These are phyloP conservation scores for Calidris pugnax DNA, from an alignment of 2,113 vertebrate species.

Conservation along the genomic window DNA sequence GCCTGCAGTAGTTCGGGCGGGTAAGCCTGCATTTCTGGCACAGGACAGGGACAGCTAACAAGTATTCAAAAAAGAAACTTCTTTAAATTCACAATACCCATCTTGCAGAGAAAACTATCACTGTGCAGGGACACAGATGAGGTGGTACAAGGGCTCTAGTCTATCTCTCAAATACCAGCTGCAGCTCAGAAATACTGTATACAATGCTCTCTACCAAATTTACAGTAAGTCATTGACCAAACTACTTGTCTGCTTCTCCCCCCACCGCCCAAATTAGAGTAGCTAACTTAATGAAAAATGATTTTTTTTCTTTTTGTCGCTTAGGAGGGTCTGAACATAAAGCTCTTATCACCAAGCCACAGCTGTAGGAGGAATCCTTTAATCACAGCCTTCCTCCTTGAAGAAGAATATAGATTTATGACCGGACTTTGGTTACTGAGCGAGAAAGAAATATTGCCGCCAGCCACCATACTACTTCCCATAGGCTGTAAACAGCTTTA, in stretches of 20 bases:
- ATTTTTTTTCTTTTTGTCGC: conserved; percentile 57
- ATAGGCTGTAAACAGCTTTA: conserved; percentile 68
- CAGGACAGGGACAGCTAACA: neutral
- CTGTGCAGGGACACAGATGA: neutral
- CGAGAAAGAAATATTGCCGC: conserved; percentile 64
- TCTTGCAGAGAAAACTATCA: neutral
- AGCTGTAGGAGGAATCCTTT: conserved; percentile 76
- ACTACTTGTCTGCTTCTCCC: conserved; percentile 27
- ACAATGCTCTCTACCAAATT: neutral
- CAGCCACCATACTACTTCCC: conserved; percentile 51
- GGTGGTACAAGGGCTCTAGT: neutral
- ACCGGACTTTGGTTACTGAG: conserved; percentile 69
- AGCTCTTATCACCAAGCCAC: conserved; percentile 73
- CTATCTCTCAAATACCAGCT: conserved; percentile 48
- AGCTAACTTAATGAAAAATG: conserved; percentile 65
- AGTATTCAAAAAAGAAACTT: neutral
- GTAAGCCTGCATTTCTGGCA: neutral
- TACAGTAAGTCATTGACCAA: conserved; percentile 38
- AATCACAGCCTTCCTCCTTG: conserved; percentile 74
- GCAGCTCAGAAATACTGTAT: conserved; percentile 12
- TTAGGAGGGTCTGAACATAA: conserved; percentile 68
- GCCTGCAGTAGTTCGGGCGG: neutral
- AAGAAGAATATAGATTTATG: conserved; percentile 76
- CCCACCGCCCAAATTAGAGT: conserved; percentile 50
- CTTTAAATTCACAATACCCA: neutral